phyloP scores from a whole-genome alignment of 2,113 vertebrate species.

The Numida meleagris region DNA sequence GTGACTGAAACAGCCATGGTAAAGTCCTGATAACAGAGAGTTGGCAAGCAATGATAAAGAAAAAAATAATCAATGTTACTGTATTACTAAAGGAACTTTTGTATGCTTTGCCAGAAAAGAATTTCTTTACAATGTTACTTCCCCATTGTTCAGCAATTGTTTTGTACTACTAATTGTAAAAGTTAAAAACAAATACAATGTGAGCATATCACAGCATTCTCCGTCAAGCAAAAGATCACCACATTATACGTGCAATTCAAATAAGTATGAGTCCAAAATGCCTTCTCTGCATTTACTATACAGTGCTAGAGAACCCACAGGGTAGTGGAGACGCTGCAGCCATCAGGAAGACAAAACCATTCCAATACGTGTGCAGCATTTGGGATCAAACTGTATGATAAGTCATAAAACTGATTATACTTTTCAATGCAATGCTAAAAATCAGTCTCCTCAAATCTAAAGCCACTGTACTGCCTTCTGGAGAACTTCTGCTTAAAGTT shows the following conservation, averaged over 20 bases:
- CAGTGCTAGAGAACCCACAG: not conserved
- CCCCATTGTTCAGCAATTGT: not conserved
- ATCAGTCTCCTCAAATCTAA: not conserved
- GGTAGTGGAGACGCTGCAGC: not conserved
- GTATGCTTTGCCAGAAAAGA: not conserved
- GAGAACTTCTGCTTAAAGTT: not conserved
- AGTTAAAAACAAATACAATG: not conserved
- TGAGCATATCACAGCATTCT: not conserved
- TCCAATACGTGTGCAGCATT: not conserved
- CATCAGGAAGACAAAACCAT: not conserved
- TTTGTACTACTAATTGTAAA: not conserved
- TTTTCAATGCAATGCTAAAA: not conserved
- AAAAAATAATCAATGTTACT: not conserved
- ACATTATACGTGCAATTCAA: not conserved
- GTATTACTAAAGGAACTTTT: constrained; percentile 30
- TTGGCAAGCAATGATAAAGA: not conserved
- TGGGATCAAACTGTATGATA: not conserved
- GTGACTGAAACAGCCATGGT: not conserved
- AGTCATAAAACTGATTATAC: not conserved
- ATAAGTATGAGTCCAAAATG: not conserved
- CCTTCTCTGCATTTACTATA: not conserved
- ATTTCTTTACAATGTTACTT: not conserved
- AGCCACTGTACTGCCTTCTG: not conserved
- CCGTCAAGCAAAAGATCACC: not conserved
- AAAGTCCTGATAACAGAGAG: not conserved